Conservation (phyloP, 2,888 invertebrate genomes). For the Calameuta filiformis region DNA sequence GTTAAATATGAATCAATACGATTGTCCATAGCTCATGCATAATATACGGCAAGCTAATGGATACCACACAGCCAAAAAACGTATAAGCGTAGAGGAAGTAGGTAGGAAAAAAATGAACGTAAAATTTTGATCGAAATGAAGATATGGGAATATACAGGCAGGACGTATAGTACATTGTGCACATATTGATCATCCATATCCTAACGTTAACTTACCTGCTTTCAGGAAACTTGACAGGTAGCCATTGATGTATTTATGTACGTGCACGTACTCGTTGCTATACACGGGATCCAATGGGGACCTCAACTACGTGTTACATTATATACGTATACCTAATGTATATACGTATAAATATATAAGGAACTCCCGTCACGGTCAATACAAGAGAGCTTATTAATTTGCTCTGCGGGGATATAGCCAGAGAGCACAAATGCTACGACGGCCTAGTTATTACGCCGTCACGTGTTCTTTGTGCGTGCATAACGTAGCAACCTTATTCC, state of each 20-base stretch:
- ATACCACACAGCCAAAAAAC: not conserved
- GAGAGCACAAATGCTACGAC: not conserved
- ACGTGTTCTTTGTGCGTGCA: not conserved
- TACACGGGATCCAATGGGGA: not conserved
- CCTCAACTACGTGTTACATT: not conserved
- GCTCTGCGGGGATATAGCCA: not conserved
- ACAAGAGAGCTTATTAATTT: constrained; percentile 3
- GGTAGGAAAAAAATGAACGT: not conserved
- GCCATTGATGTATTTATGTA: constrained; percentile 2
- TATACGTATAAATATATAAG: not conserved
- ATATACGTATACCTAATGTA: constrained; percentile 1
- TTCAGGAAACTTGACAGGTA: not conserved
- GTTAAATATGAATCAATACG: not conserved
- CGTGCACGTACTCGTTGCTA: constrained; percentile 2
- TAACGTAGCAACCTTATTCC: not conserved
- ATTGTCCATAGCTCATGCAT: not conserved
- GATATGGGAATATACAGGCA: not conserved
- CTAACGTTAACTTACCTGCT: not conserved
- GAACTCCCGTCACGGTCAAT: constrained; percentile 2
- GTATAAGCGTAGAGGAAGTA: not conserved
- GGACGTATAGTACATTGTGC: not conserved
- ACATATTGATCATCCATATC: not conserved
- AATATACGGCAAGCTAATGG: not conserved
- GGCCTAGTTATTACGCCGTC: not conserved
- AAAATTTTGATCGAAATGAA: not conserved